Base-by-base conservation (phyloP, 2,113 vertebrate species). In the Tetrao urogallus region DNA sequence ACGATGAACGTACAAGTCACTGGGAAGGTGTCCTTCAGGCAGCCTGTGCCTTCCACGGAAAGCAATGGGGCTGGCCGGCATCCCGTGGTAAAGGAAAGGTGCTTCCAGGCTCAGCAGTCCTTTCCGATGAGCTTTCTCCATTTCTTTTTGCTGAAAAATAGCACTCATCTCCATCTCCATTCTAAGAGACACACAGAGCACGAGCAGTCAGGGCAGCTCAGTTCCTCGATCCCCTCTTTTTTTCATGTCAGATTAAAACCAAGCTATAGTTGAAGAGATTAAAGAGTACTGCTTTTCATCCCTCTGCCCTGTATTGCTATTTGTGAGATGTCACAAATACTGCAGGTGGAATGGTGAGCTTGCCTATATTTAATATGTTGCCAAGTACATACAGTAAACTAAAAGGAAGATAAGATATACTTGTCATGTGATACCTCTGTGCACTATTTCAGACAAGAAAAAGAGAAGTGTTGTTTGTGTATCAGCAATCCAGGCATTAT, bases 161-260 rank as follows among this genome's bases (percentile, higher is more conserved):
- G 99, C 98, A 58, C 98, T 99, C 98, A 99, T 99, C 97, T 99
- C 99, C 98, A 99, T 98, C 88, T 98, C 97, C 96, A 98, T 96
- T 85, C 97, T 98, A 70, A 92, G 47, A 43, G 85, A 92, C 28
- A 91, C 45, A 95, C 15, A 96, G 66, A 90, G 38, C 25, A 85
- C 4, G 64, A 82, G 38, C 28, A 84, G 60, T 94, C 91, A 95
- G 84, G 28, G 28, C 40, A 16, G 22, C 36, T 81, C 32, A 1
- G 16, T 43, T 94, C 67, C 57, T 86, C 73, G 19, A n/a, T 47
- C 56, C 25, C 14, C 14, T 60, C 36, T 67, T 45, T 54, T 48
- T 65, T 58, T 32, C 38, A 52, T 38, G 70, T 54, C 32, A 84
- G 22, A 34, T 60, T 69, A 78, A 69, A 93, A 57, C 25, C 75